Evolutionary conservation across 2,797 vertebrate species (phyloP), one percentile per base, ranked within the genome.

Genomic region (Adelosebastes latens): DNA sequence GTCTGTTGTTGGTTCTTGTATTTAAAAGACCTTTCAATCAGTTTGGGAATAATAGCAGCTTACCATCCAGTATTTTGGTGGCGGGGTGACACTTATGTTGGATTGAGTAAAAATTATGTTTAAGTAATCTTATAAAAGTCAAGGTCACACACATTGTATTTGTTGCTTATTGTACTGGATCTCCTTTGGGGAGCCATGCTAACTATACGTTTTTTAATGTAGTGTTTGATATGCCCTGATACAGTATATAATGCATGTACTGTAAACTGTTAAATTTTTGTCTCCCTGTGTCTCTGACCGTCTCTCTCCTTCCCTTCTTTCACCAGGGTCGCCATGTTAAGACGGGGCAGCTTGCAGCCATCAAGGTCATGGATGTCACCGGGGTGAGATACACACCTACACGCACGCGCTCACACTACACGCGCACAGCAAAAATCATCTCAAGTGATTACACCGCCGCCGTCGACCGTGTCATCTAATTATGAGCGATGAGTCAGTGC

Each of bases 321-420:
- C 75, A 87, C 73, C 94, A 99, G 98, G 98, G 98, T 88, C 97
- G 97, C 89, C 98, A 99, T 97, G 97, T 99, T 92, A 99, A 98
- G 95, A 98, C 98, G 0, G 98, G 98, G 74, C 97, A 99, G 93
- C 96, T 99, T 63, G 97, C 97, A 88, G 98, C 98, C 88, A 99
- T 99, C 95, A 99, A 99, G 94, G 97, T 98, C 95, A 98, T 99
- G 98, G 97, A 99, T 84, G 98, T 99, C 95, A 98, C 98, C 2
- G 97, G 97, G 97, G 98, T 98, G 96, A 97, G 79, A 75, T 13
- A n/a, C 71, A 29, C 69, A 70, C 69, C 31, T 72, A 63, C 34
- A 20, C 77, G 20, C 72, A 36, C 71, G 22, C 42, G 63, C 53
- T 13, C 42, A n/a, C 72, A 68, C 36, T 59, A 68, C 73, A 24